Evolutionary conservation across 2,113 vertebrate species (phyloP), one percentile per base, ranked within the genome.

Genomic region (Eolophus roseicapilla): DNA sequence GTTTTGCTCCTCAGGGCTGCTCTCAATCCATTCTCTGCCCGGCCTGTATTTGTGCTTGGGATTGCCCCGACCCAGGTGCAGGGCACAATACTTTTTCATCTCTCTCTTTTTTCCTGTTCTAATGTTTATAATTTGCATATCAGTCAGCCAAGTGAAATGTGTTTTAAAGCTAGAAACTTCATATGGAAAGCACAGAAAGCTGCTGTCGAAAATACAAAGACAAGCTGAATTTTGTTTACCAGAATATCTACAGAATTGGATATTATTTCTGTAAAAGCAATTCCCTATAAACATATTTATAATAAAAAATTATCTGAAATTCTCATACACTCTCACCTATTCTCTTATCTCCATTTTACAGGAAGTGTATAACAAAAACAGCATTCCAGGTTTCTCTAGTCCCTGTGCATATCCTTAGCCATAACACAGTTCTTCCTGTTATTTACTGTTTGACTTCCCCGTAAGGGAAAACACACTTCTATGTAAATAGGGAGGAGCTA

Each of bases 91-190:
- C 16, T 74, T 83, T 81, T 90, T 88, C 68, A 69, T 35, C 6
- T 49, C 41, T 86, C 27, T 44, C 16, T 46, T 82, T 85, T 73
- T 68, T 43, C 35, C 71, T 78, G 28, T 70, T 90, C 44, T 85
- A 75, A 91, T 76, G 37, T 80, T 87, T 87, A 65, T n/a, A 73
- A 91, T 89, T 95, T 92, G 39, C 67, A 10, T 77, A 82, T 73
- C 75, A 82, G 41, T 79, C 75, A 95, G n/a, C 10, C 35, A 82
- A 84, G n/a, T 68, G 52, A 95, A 92, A 52, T 4, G 7, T 44
- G 8, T 62, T 91, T 86, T 84, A 91, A 93, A 89, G 57, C 69
- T 46, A 81, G 46, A 74, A 84, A 47, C 7, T 73, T 88, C 70
- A 41, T 21, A 77, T 8, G 20, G 37, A 69, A 76, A 92, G 46